Evolutionary conservation across 92 coral and sea anemone species (phyloP).

Genomic region (Phymanthus crucifer): DNA sequence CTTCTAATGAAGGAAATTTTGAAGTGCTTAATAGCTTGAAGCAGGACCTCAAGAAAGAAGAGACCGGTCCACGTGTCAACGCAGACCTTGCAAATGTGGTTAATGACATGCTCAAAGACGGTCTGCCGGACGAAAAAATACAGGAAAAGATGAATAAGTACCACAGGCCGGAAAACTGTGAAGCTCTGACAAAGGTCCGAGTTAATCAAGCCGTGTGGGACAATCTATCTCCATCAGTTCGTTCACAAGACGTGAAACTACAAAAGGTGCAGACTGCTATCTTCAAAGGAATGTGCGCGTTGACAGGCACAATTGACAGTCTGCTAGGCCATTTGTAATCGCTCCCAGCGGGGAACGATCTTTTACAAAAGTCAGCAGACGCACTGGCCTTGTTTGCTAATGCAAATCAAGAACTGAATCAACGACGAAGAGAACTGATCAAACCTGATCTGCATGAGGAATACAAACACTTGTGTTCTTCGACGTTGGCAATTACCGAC

Average conservation of each 20-base stretch:
- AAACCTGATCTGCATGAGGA: conserved; percentile 55
- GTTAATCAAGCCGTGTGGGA: conserved; percentile 60
- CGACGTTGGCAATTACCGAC: conserved; percentile 37
- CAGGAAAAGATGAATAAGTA: conserved; percentile 53
- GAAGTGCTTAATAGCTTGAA: conserved; percentile 46
- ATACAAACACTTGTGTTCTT: conserved; percentile 32
- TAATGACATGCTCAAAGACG: conserved; percentile 44
- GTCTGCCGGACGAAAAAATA: conserved; percentile 46
- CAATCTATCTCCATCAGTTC: conserved; percentile 40
- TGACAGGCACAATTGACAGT: no score
- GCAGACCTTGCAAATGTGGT: conserved; percentile 51
- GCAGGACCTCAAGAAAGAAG: conserved; percentile 42
- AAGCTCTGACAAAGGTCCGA: conserved; percentile 43
- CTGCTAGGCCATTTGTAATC: conserved; percentile 12
- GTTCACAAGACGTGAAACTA: conserved; percentile 49
- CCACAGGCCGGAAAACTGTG: conserved; percentile 53
- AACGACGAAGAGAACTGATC: conserved; percentile 47
- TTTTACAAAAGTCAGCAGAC: conserved; percentile 47
- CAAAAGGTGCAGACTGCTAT: conserved; percentile 31
- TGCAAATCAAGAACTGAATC: conserved; percentile 56
- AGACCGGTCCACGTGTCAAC: conserved; percentile 48
- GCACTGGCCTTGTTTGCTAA: conserved; percentile 57
- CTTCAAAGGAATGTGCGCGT: no score
- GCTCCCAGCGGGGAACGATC: conserved; percentile 36
- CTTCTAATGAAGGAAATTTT: conserved; percentile 42